These are phyloP conservation scores for Menura novaehollandiae DNA, from an alignment of 2,113 vertebrate species.

Conservation along the genomic window DNA sequence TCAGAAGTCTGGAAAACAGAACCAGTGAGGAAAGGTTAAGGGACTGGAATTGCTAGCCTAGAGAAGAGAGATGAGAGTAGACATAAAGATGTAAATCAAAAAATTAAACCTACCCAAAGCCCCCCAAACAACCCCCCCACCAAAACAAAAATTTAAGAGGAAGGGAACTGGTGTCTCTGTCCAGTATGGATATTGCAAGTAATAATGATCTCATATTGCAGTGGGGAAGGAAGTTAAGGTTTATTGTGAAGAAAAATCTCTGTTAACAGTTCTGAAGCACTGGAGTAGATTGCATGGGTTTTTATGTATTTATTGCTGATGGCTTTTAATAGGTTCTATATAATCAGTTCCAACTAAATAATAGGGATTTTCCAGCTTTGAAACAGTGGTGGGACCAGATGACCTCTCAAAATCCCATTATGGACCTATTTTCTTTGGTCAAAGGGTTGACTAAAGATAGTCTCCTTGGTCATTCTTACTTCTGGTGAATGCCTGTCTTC, in stretches of 20 bases:
- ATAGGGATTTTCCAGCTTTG: neutral
- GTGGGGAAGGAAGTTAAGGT: neutral
- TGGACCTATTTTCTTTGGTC: neutral
- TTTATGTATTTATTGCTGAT: neutral
- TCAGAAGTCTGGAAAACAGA: neutral
- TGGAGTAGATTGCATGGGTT: neutral
- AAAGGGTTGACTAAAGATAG: neutral
- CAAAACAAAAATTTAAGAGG: neutral
- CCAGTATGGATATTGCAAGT: neutral
- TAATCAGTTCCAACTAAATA: neutral
- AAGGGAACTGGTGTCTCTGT: neutral
- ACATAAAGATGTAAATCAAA: neutral
- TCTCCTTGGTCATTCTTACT: neutral
- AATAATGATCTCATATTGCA: neutral
- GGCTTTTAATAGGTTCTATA: neutral
- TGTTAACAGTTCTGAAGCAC: neutral
- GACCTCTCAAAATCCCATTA: neutral
- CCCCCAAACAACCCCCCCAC: accelerated
- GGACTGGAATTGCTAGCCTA: neutral
- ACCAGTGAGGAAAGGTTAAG: neutral
- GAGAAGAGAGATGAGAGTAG: neutral
- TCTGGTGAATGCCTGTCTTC: neutral
- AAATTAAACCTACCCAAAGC: neutral
- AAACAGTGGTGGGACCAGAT: neutral
- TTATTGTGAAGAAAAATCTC: neutral